Evolutionary conservation across 2,113 vertebrate genomes (phyloP).

Genomic region (Halichoeres trimaculatus): DNA sequence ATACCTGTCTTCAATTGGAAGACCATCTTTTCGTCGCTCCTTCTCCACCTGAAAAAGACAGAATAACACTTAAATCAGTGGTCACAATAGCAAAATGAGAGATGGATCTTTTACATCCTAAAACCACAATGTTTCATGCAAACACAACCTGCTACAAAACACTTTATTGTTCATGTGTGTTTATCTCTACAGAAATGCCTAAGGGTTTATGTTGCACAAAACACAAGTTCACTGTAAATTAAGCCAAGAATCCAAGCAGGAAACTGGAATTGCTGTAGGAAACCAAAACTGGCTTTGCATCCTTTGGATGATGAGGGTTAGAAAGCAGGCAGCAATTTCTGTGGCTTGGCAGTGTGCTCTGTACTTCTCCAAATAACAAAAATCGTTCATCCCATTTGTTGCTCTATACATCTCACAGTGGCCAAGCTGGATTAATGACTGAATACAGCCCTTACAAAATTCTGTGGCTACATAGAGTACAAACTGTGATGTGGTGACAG

Average conservation of each 20-base stretch:
- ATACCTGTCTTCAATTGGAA: conserved; percentile 91
- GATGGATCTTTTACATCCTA: neutral
- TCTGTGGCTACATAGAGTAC: neutral
- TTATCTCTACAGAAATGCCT: neutral
- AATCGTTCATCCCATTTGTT: conserved; percentile 6
- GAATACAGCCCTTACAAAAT: neutral
- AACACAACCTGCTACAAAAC: no score
- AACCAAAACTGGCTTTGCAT: conserved; percentile 34
- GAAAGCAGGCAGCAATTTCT: conserved; percentile 20
- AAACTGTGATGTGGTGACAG: neutral
- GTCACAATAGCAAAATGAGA: neutral
- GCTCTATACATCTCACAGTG: neutral
- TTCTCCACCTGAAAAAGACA: conserved; percentile 87
- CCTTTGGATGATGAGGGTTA: conserved; percentile 27
- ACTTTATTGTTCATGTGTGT: neutral
- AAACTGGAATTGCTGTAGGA: conserved; percentile 21
- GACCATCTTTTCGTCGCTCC: conserved; percentile 88
- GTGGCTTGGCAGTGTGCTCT: conserved; percentile 6
- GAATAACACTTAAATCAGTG: neutral
- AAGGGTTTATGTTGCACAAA: conserved; percentile 16
- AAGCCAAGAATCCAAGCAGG: conserved; percentile 14
- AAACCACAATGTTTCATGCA: neutral
- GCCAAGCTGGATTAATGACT: neutral
- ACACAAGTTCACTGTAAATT: conserved; percentile 25
- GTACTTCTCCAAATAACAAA: conserved; percentile 18